Evolutionary conservation across 1,140 invertebrate genomes (phyloP).

Genomic region (Leptestheria dahalacensis): DNA sequence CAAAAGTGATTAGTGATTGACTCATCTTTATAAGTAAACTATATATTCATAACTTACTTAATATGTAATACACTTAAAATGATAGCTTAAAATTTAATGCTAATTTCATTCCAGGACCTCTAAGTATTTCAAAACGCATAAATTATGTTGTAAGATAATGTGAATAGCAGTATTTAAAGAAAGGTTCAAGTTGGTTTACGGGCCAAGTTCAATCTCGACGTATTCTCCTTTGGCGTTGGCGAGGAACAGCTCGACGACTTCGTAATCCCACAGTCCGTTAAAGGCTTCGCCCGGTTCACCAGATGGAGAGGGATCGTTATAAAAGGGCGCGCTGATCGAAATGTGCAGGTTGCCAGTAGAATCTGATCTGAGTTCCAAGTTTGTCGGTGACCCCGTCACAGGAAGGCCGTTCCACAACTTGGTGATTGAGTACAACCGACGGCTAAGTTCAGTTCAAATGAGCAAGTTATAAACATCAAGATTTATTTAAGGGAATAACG

Average conservation of each 20-base stretch:
- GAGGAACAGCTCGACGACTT: not conserved
- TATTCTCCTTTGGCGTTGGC: constrained; percentile 16
- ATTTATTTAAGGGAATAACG: too few relatives aligned
- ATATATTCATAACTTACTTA: too few relatives aligned
- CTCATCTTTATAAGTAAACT: too few relatives aligned
- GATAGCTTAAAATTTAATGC: too few relatives aligned
- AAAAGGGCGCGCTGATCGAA: not conserved
- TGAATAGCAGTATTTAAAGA: not conserved
- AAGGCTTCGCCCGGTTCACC: not conserved
- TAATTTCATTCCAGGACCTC: too few relatives aligned
- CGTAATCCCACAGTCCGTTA: not conserved
- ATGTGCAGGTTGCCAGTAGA: not conserved
- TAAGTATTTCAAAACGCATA: too few relatives aligned
- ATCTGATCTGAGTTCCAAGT: not conserved
- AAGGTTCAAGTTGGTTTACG: not conserved
- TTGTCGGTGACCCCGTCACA: not conserved
- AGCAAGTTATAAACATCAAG: too few relatives aligned
- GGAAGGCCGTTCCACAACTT: not conserved
- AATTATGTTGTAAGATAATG: too few relatives aligned
- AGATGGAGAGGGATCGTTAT: not conserved
- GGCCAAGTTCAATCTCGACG: not conserved
- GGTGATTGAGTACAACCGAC: not conserved
- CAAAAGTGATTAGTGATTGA: too few relatives aligned
- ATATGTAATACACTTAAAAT: too few relatives aligned
- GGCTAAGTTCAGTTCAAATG: not conserved